Percentiles rank a stretch among this genome's conserved stretches.
Conservation (phyloP, 2,113 vertebrate species). For the Myxocyprinus asiaticus region DNA sequence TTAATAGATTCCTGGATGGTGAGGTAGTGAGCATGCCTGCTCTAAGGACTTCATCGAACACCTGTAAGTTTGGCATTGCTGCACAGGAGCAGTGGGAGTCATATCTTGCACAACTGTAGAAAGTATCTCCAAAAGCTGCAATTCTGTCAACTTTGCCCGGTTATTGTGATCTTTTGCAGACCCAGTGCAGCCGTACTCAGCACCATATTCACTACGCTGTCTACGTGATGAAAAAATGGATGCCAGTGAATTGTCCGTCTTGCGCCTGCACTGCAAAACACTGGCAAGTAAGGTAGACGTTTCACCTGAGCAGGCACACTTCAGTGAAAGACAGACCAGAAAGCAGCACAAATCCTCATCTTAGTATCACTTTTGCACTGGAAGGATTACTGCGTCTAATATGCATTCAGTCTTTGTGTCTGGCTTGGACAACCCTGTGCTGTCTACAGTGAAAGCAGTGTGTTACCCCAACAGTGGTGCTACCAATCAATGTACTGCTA, state of each 20-base stretch:
- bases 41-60: not conserved
- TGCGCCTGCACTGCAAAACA: not conserved
- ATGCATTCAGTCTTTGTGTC: conserved; percentile 1
- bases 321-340: no score
- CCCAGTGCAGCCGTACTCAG: not conserved
- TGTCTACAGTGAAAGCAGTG: not conserved
- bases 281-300: no score
- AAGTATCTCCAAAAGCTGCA: not conserved
- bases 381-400: not conserved
- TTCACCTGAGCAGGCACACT: no score
- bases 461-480: not conserved
- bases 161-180: not conserved
- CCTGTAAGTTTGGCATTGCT: not conserved
- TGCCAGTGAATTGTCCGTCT: not conserved
- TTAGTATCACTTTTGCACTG: not conserved
- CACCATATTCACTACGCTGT: not conserved
- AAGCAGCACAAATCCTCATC: not conserved
- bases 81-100: not conserved
- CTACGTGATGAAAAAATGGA: not conserved
- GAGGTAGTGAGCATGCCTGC: not conserved
- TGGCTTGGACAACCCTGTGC: no score
- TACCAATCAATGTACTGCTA: not conserved
- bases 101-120: not conserved
- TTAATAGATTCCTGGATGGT: no score
- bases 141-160: conserved; percentile 2